phyloP scores from a whole-genome alignment of 2,888 invertebrate genomes.

The Altica lythri region DNA sequence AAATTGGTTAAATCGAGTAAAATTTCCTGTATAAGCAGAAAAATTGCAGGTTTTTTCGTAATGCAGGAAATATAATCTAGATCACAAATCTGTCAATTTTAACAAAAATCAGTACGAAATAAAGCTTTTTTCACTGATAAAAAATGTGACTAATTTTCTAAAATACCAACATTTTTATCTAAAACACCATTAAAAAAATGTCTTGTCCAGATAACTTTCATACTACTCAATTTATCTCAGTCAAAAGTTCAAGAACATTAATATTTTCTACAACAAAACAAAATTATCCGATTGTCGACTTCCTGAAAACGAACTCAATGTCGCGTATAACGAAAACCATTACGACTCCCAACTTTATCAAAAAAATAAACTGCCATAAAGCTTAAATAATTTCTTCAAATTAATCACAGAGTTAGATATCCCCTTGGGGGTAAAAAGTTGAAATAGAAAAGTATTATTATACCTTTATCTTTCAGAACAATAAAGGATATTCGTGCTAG shows the following conservation, averaged over 20 bases:
- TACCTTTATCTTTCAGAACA: slow-evolving; percentile 45
- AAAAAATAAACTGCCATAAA: slow-evolving; percentile 32
- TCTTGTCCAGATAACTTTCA: slow-evolving; percentile 16
- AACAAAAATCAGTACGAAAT: too few relatives aligned
- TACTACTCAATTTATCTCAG: slow-evolving; percentile 17
- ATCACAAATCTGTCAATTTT: too few relatives aligned
- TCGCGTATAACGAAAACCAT: slow-evolving; percentile 33
- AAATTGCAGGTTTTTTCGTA: too few relatives aligned
- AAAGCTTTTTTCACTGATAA: background rate
- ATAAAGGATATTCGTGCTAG: slow-evolving; percentile 45
- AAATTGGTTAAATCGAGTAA: too few relatives aligned
- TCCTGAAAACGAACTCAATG: slow-evolving; percentile 30
- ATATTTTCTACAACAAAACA: slow-evolving; percentile 27
- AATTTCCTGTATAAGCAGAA: too few relatives aligned
- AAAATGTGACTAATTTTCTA: background rate
- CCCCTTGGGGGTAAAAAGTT: slow-evolving; percentile 28
- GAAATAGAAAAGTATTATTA: slow-evolving; percentile 30
- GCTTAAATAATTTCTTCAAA: slow-evolving; percentile 37
- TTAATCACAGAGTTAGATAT: slow-evolving; percentile 32
- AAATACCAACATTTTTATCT: background rate
- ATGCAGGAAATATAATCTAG: too few relatives aligned
- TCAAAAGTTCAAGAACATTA: slow-evolving; percentile 25
- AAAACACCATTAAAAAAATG: slow-evolving; percentile 12
- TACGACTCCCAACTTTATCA: slow-evolving; percentile 27
- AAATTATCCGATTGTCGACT: slow-evolving; percentile 28